Conservation (phyloP, 2,113 vertebrate genomes). For the Cyanoramphus novaezelandiae region DNA sequence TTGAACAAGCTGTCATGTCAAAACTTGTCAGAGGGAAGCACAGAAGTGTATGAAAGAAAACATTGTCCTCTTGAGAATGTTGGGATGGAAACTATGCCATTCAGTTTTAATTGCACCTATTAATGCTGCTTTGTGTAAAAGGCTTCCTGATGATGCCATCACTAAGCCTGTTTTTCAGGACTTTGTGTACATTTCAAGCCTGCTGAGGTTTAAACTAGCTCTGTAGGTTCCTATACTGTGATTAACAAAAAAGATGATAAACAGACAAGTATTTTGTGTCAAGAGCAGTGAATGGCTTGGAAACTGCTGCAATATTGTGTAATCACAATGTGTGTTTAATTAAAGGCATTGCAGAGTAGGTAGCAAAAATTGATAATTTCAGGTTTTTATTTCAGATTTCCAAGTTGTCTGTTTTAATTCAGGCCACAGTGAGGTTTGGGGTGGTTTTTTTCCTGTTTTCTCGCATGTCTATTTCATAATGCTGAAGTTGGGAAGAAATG, state of each 20-base stretch:
- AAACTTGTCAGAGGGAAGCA: not conserved
- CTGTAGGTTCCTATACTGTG: not conserved
- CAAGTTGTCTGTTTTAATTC: not conserved
- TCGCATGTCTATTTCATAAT: not conserved
- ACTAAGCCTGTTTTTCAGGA: constrained; percentile 41
- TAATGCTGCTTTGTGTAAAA: not conserved
- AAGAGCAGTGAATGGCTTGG: not conserved
- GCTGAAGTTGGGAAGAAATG: not conserved
- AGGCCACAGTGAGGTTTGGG: not conserved
- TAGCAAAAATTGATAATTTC: not conserved
- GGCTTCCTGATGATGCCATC: constrained; percentile 31
- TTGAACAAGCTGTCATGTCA: not conserved
- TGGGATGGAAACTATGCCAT: not conserved
- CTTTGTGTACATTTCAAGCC: not conserved
- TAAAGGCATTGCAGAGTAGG: not conserved
- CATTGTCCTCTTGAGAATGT: not conserved
- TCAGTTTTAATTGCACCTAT: constrained; percentile 46
- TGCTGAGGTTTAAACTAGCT: constrained; percentile 9
- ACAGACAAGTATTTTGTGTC: not conserved
- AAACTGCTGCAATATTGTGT: not conserved
- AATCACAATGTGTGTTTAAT: not conserved
- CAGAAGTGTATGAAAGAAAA: constrained; percentile 20
- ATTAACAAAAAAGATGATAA: not conserved
- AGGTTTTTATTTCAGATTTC: not conserved
- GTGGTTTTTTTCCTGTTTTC: not conserved